Evolutionary conservation across 2,113 vertebrate species (phyloP).

Genomic region (Cnemophilus loriae): DNA sequence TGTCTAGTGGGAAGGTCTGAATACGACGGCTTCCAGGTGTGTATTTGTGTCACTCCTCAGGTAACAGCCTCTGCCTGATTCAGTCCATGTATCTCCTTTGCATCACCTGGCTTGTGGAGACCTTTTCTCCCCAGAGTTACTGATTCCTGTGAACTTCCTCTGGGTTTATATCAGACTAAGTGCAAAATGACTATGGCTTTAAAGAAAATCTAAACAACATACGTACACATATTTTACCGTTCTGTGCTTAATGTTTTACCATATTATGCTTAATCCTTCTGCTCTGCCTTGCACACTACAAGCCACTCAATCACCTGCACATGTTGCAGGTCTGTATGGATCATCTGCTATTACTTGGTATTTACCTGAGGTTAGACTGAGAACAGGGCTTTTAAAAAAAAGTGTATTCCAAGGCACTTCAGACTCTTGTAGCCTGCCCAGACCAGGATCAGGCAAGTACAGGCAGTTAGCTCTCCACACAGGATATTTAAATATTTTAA

Average conservation of each 20-base stretch:
- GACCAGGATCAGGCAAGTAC: neutral
- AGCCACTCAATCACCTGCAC: neutral
- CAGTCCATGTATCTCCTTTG: neutral
- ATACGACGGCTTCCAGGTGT: fast-evolving
- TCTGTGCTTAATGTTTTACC: neutral
- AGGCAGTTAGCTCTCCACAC: neutral
- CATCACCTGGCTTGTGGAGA: neutral
- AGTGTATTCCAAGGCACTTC: neutral
- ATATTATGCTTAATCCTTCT: neutral
- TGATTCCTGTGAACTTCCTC: neutral
- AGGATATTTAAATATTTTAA: neutral
- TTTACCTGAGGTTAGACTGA: neutral
- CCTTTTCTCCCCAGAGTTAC: neutral
- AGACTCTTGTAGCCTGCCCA: neutral
- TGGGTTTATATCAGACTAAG: neutral
- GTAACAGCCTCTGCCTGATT: neutral
- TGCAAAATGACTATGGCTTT: neutral
- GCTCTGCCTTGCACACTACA: neutral
- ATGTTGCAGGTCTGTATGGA: neutral
- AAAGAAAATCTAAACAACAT: neutral
- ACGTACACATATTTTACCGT: neutral
- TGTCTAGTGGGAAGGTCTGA: neutral
- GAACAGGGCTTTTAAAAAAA: neutral
- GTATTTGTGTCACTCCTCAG: neutral
- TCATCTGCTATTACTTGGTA: neutral